Evolutionary conservation across 2,888 invertebrate species (phyloP).

Genomic region (Eupsilia transversa): DNA sequence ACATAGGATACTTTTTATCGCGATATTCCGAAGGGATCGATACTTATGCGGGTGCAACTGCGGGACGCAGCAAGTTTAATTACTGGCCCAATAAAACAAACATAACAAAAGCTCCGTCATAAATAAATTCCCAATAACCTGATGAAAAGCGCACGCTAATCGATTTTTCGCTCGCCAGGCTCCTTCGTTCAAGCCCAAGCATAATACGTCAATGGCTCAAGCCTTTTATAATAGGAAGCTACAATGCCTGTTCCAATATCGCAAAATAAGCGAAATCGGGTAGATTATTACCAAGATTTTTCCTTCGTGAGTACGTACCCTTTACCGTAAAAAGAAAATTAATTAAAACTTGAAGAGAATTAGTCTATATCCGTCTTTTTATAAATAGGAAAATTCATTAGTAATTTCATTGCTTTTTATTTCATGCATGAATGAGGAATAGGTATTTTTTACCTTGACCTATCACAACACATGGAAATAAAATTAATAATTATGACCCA

Average conservation of each 20-base stretch:
- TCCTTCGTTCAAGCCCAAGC: constrained; percentile 20
- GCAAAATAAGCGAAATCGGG: constrained; percentile 11
- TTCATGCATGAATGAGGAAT: neutral
- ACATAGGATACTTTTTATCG: no score
- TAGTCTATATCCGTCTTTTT: neutral
- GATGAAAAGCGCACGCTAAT: constrained; percentile 28
- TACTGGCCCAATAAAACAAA: neutral
- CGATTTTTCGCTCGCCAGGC: constrained; percentile 19
- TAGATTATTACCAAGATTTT: constrained; percentile 22
- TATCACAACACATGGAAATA: constrained; percentile 3
- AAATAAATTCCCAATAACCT: neutral
- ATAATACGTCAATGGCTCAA: no score
- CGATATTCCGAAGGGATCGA: no score
- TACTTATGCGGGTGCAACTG: no score
- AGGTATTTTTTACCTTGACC: neutral
- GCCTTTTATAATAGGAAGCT: constrained; percentile 25
- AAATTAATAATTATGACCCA: neutral
- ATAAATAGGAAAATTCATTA: neutral
- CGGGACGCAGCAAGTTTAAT: no score
- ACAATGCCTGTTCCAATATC: constrained; percentile 33
- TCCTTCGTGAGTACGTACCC: neutral
- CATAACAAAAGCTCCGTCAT: neutral
- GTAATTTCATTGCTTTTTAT: neutral
- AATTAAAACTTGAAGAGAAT: constrained; percentile 7
- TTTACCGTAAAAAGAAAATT: constrained; percentile 3